Evolutionary conservation across 2,888 invertebrate genomes (phyloP).

Genomic region (Acronicta leporina): DNA sequence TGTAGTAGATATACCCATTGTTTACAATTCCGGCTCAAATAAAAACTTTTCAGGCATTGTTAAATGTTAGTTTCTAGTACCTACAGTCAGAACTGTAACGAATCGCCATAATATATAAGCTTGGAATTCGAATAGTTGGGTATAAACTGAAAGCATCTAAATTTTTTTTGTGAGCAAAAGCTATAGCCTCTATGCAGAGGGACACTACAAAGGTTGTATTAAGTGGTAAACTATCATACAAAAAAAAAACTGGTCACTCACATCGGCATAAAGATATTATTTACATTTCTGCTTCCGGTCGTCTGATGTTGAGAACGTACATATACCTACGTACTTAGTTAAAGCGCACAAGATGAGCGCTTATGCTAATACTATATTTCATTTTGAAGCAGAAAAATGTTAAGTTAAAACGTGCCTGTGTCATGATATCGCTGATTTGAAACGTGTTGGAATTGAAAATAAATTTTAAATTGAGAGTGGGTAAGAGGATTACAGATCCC

Average conservation of each 20-base stretch:
- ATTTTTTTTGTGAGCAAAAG: too few species aligned
- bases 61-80: too few species aligned
- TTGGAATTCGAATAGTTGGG: too few species aligned
- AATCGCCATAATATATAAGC: too few species aligned
- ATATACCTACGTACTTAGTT: too few species aligned
- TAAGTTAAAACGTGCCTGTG: conserved; percentile 47
- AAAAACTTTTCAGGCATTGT: not conserved
- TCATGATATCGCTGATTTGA: conserved; percentile 54
- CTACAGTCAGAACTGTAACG: too few species aligned
- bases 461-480: conserved; percentile 67
- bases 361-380: conserved; percentile 51
- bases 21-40: not conserved
- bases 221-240: not conserved
- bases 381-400: conserved; percentile 46
- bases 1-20: not conserved
- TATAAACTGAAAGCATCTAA: too few species aligned
- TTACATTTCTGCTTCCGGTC: conserved; percentile 11
- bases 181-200: too few species aligned
- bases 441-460: conserved; percentile 60
- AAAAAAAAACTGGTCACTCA: conserved; percentile 1
- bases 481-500: conserved; percentile 65
- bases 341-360: conserved; percentile 36
- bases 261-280: not conserved
- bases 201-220: too few species aligned
- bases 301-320: conserved; percentile 20